Evolutionary conservation across 2,113 vertebrate genomes (phyloP).

Genomic region (Excalfactoria chinensis): DNA sequence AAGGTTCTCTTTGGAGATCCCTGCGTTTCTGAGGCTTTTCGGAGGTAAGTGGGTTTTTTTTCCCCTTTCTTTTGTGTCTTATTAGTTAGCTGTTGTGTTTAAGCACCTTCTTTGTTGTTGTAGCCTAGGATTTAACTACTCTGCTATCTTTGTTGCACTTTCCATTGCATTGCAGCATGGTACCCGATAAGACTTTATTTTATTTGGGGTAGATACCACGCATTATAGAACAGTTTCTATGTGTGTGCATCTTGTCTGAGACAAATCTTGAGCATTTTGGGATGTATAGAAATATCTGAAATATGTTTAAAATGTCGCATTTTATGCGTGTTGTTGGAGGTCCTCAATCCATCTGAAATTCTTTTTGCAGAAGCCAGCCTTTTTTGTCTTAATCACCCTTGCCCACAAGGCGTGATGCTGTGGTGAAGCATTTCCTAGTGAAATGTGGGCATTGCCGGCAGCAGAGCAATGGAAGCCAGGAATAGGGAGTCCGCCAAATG

Average conservation of each 20-base stretch:
- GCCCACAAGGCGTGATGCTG: background rate
- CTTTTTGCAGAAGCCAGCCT: background rate
- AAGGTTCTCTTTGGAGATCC: no score
- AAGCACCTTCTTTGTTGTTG: no score
- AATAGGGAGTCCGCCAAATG: constrained; percentile 34
- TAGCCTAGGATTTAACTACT: no score
- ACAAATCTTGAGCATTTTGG: background rate
- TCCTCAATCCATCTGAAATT: background rate
- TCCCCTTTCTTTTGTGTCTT: no score
- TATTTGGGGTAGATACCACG: background rate
- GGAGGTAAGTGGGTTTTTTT: no score
- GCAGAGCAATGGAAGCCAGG: background rate
- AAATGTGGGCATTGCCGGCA: constrained; percentile 4
- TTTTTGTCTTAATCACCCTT: background rate
- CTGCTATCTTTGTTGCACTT: no score
- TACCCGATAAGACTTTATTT: background rate
- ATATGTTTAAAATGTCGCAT: background rate
- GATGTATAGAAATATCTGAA: background rate
- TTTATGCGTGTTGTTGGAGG: background rate
- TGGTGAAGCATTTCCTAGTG: background rate
- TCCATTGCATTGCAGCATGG: no score
- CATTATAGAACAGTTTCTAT: background rate
- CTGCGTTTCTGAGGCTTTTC: no score
- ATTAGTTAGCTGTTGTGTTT: no score
- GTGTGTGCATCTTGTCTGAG: background rate